Evolutionary conservation across 2,888 invertebrate species (phyloP), one percentile per base, ranked within the genome.

Genomic region (Lycia hirtaria): DNA sequence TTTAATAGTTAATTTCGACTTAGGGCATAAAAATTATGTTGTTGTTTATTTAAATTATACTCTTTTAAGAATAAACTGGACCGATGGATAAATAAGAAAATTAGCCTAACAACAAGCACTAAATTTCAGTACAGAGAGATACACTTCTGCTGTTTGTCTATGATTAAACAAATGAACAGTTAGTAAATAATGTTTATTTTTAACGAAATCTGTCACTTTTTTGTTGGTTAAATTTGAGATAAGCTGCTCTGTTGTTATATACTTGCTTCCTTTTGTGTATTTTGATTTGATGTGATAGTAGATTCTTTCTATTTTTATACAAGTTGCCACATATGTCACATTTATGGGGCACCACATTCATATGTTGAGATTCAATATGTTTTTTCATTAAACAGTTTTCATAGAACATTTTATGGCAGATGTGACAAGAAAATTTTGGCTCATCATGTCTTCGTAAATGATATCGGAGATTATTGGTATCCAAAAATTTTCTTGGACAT

Each of bases 231-330:
- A 30, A 12, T 28, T 41, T 41, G 10, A 26, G 41, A 28, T 41
- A 41, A 0, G 17, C 17, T 1, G 41, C 41, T 10, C 41, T 26
- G 3, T 26, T 41, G 4, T 41, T 41, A 4, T 41, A 41, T 0
- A 41, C 5, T 17, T 26, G 15, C 26, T 41, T 41, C n/a, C 41
- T 20, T 17, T 41, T 41, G n/a, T 41, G 41, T 9, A 41, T 10
- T 41, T 41, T 41, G n/a, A 41, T 26, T 41, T 41, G 26, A 2
- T 41, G 41, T 0, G 26, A 4, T 5, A 41, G n/a, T 3, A 41
- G 4, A 15, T 17, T 41, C 17, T 17, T 26, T 28, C 41, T 41
- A 3, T 26, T 15, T 15, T 41, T 41, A 6, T 20, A 41, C 10
- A 41, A n/a, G 12, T 41, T 41, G 10, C 41, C 41, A 28, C 41